Evolutionary conservation across 2,797 vertebrate species (phyloP), one percentile per base, ranked within the genome.

Genomic region (Xiphophorus birchmanni): DNA sequence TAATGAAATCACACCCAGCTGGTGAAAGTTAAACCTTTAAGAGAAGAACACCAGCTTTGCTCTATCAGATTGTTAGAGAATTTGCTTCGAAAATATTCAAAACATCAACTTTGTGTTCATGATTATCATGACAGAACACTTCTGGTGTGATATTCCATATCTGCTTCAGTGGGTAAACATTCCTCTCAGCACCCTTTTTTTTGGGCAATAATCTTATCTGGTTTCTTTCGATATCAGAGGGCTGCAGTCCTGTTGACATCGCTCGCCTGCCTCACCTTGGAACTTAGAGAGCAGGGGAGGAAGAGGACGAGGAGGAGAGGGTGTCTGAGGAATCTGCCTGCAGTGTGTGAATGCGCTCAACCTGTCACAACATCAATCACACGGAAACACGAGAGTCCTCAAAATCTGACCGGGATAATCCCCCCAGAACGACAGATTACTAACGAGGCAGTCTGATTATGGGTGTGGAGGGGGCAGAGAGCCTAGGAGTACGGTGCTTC

Each of bases 341-440:
- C 17, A 58, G 80, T 44, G 56, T 37, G 4, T 32, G 40, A 74
- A 63, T 80, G 75, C 47, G 35, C 85, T 85, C 75, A 58, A 81
- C 69, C 84, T 75, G 72, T 83, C 73, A 86, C 78, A 85, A 76
- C 81, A 89, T 85, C 83, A 84, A 91, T 94, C 88, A 88, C 63
- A 77, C 85, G 35, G 63, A 21, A 89, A 90, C 73, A 74, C 88
- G 88, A 89, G 82, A 91, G 90, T 92, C 85, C 75, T 86, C 13
- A 79, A 87, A 91, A 89, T 90, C 86, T 89, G 90, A 91, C 77
- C 42, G 65, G 84, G 82, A 88, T 94, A 90, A 95, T 94, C 92
- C 87, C 74, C 87, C 73, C 78, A 80, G 82, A 90, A 94, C 88
- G 89, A 86, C 89, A 94, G 93, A 93, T 95, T 93, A 93, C 88